phyloP scores from a whole-genome alignment of 2,113 vertebrate genomes.

The Bos indicus region DNA sequence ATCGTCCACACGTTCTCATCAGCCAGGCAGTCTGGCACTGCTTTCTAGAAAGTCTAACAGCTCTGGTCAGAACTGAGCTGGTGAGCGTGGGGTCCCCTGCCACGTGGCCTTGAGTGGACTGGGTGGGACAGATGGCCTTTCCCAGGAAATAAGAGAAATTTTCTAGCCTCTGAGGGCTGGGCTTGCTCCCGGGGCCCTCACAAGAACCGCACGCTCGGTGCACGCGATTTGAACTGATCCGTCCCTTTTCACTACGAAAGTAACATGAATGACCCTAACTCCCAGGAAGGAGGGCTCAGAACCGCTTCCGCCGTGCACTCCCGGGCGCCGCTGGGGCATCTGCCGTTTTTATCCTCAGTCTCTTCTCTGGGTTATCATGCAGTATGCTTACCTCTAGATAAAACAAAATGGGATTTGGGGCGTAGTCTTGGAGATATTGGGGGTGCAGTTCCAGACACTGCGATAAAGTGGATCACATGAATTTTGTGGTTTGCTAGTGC shows the following conservation, averaged over 20 bases:
- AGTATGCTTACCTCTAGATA: not conserved
- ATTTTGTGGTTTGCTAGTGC: not conserved
- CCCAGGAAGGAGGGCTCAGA: not conserved
- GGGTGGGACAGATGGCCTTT: not conserved
- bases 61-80: not conserved
- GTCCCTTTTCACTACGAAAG: not conserved
- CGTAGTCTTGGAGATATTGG: not conserved
- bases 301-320: rapidly evolving
- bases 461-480: not conserved
- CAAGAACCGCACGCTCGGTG: not conserved
- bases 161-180: not conserved
- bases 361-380: not conserved
- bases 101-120: not conserved
- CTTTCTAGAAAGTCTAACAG: not conserved
- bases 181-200: not conserved
- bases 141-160: not conserved
- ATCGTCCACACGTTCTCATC: not conserved
- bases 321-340: not conserved
- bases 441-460: not conserved
- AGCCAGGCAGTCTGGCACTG: not conserved
- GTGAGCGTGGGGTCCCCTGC: not conserved
- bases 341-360: not conserved
- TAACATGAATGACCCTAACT: not conserved
- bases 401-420: not conserved
- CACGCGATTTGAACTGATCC: not conserved